A percentile compares a stretch with the other conserved stretches of the same genome.
phyloP scores from a whole-genome alignment of 2,888 invertebrate genomes.

The Nephrocerus scutellatus region DNA sequence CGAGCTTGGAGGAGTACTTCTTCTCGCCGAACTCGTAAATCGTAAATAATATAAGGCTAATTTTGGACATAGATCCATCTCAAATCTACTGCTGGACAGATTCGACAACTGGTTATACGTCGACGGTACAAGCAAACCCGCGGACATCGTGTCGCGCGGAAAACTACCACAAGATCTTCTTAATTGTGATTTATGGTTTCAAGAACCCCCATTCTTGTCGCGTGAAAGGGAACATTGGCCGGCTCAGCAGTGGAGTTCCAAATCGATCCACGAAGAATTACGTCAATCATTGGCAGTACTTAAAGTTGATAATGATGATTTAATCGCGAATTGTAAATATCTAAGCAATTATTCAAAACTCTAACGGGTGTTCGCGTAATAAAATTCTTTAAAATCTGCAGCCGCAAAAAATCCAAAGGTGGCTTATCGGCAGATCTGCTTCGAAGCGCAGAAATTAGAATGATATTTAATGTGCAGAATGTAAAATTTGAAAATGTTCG shows the following conservation, averaged over 20 bases:
- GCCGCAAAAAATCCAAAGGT: neutral
- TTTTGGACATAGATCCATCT: too few species aligned
- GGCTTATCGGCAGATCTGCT: too few species aligned
- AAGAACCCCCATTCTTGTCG: slow-evolving; percentile 11
- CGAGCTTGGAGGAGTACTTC: too few species aligned
- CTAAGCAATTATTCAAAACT: slow-evolving; percentile 7
- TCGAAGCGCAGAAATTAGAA: neutral
- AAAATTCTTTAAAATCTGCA: slow-evolving; percentile 1
- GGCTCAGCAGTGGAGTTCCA: neutral
- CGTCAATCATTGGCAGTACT: too few species aligned
- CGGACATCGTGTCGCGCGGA: slow-evolving; percentile 14
- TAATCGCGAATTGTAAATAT: too few species aligned
- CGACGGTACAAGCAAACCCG: slow-evolving; percentile 11
- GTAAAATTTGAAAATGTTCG: neutral
- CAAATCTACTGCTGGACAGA: too few species aligned
- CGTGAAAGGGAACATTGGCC: slow-evolving; percentile 2
- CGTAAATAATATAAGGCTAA: too few species aligned
- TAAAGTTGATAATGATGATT: too few species aligned
- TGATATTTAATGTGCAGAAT: slow-evolving; percentile 4
- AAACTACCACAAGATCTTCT: slow-evolving; percentile 9
- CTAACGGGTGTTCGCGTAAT: slow-evolving; percentile 6
- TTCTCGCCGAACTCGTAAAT: too few species aligned
- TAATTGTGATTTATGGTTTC: slow-evolving; percentile 6
- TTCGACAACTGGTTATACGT: slow-evolving; percentile 15
- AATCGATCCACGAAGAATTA: neutral